phyloP scores from a whole-genome alignment of 2,888 invertebrate species.

The Ophonus ardosiacus region DNA sequence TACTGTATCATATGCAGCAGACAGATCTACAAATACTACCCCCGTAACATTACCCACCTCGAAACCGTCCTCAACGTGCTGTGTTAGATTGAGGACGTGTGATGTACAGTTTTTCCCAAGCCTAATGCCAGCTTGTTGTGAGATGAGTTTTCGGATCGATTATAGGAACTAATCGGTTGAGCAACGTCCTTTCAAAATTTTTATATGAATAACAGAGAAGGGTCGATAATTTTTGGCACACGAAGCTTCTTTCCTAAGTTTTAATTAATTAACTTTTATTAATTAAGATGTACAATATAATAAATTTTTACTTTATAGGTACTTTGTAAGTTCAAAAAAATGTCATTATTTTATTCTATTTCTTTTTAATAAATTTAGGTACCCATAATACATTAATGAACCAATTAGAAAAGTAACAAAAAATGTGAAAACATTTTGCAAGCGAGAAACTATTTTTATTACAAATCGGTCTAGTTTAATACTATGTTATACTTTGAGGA shows the following conservation, averaged over 20 bases:
- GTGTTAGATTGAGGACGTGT: too few species aligned
- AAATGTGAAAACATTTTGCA: background rate
- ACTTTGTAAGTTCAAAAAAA: background rate
- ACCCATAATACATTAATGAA: background rate
- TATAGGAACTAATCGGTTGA: too few species aligned
- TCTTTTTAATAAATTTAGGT: background rate
- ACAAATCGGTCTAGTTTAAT: background rate
- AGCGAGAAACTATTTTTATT: background rate
- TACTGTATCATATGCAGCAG: too few species aligned
- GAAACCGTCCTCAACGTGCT: too few species aligned
- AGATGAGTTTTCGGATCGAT: too few species aligned
- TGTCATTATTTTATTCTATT: background rate
- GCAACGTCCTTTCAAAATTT: too few species aligned
- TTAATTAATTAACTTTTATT: constrained; percentile 16
- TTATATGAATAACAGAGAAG: too few species aligned
- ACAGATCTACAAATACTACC: too few species aligned
- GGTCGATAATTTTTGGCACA: background rate
- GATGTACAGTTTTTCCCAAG: too few species aligned
- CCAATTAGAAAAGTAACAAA: background rate
- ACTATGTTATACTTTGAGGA: background rate
- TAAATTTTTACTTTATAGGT: background rate
- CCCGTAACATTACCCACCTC: too few species aligned
- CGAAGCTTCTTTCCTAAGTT: too few species aligned
- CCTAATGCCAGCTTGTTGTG: too few species aligned
- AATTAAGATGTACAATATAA: constrained; percentile 25